Base-by-base conservation (phyloP, 2,113 vertebrate species). In the Onychostoma macrolepis region DNA sequence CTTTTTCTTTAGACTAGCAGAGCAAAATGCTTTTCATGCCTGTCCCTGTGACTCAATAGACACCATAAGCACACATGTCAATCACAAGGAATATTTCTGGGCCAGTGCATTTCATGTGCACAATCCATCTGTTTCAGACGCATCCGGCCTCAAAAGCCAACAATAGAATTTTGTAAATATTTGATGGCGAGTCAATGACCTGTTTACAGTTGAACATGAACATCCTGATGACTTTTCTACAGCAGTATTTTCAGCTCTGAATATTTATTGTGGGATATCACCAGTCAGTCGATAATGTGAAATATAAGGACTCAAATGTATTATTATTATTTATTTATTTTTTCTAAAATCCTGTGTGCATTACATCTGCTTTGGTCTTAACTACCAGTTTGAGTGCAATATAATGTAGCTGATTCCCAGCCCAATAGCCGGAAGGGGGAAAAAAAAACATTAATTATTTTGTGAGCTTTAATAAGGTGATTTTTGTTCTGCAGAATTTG, bases 101-200 rank as follows among this genome's bases (percentile, higher is more conserved):
- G 85, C 88, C 77, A 61, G 89, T 85, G 86, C 36, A 21, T 79
- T 82, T 89, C 77, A 83, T 88, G 75, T 89, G 83, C 85, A 91
- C 90, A 90, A 85, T 84, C 87, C 87, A 87, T 74, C 48, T 76
- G 76, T 88, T 86, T 91, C 81, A 71, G 80, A 88, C 85, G 81
- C 90, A 91, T 93, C 92, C 90, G 89, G 89, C 87, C 84, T 38
- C 82, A 83, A 82, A 11, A 28, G 82, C 89, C 89, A 83, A 91
- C 89, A 92, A 81, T 77, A 50, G 81, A 76, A 79, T 88, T 85
- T 24, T 91, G 76, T 93, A 94, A 93, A 94, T 94, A 91, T 94
- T 93, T 87, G 56, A 89, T 74, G 86, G 72, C 5, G 17, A 71
- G 86, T 84, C 56, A 63, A 82, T 84, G 83, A 90, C 41, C 11